Conservation (phyloP, 2,113 vertebrate genomes). For the Xenopus tropicalis region UCB_Xtro_10.0 CM004448.2:116270001-116270500, state of each 20-base stretch:
- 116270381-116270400: conserved; percentile 19
- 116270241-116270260: neutral
- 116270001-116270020: too few species aligned
- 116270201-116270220: too few species aligned
- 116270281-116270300: conserved; percentile 13
- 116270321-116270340: conserved; percentile 8
- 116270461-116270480: neutral
- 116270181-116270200: too few species aligned
- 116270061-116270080: too few species aligned
- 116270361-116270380: neutral
- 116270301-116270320: conserved; percentile 1
- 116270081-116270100: too few species aligned
- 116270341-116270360: conserved; percentile 23
- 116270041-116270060: too few species aligned
- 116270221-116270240: neutral
- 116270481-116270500: conserved; percentile 7
- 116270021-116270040: too few species aligned
- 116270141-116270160: too few species aligned
- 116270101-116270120: too few species aligned
- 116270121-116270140: too few species aligned
- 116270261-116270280: conserved; percentile 14
- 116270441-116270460: conserved; percentile 9
- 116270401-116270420: conserved; percentile 1
- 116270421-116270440: neutral
- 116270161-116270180: too few species aligned